These are phyloP conservation scores for Harpagoxenus sublaevis DNA, from an alignment of 2,888 invertebrate genomes.

Conservation along the genomic window DNA sequence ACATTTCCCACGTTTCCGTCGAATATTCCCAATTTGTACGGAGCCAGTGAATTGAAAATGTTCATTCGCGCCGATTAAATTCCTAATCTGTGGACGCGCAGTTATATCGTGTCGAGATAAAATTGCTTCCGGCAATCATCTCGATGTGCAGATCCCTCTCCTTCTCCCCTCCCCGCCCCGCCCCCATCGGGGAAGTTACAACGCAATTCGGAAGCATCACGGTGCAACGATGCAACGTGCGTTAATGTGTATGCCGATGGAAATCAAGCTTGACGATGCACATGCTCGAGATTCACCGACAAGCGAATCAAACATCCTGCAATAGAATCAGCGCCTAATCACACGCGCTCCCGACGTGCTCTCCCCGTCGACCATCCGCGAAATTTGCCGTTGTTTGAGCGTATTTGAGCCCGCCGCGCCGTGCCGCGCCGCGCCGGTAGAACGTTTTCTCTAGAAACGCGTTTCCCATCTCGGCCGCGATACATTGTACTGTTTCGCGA, in stretches of 20 bases:
- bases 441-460: constrained; percentile 25
- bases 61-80: constrained; percentile 30
- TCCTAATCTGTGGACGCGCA: constrained; percentile 17
- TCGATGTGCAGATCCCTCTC: not conserved
- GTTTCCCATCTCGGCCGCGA: not conserved
- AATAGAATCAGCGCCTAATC: constrained; percentile 53
- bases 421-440: not conserved
- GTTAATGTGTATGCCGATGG: constrained; percentile 39
- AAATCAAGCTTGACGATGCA: constrained; percentile 32
- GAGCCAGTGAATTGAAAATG: constrained; percentile 27
- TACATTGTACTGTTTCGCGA: not conserved
- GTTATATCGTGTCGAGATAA: constrained; percentile 24
- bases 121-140: constrained; percentile 21
- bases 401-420: no score
- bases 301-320: constrained; percentile 44
- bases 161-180: not conserved
- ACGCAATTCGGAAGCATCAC: constrained; percentile 29
- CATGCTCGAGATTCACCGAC: constrained; percentile 20
- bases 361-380: not conserved
- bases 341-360: constrained; percentile 2
- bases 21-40: not conserved
- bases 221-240: constrained; percentile 8
- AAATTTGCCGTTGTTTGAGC: constrained; percentile 28
- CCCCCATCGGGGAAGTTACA: not conserved
- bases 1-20: not conserved